These are phyloP conservation scores for Amphiprion clarkii DNA, from an alignment of 2,797 vertebrate genomes.

Conservation along the genomic window DNA sequence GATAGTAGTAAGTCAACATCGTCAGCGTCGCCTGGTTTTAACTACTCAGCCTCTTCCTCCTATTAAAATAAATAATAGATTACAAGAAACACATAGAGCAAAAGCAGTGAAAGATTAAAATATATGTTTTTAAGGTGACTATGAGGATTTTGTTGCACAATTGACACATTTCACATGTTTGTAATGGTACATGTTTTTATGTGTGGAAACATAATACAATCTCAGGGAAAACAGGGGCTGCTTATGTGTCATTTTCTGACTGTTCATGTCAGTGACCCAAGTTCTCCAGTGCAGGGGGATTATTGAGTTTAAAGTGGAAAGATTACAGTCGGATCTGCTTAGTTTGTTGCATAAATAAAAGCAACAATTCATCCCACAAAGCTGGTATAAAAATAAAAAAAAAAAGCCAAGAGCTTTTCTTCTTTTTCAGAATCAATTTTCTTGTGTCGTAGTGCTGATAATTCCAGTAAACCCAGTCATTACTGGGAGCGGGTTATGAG, in stretches of 20 bases:
- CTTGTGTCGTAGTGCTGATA: neutral
- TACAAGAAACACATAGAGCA: conserved; percentile 13
- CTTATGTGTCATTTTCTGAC: neutral
- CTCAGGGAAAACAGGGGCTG: neutral
- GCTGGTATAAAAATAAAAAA: neutral
- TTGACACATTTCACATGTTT: neutral
- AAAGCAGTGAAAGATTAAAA: neutral
- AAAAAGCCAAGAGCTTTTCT: neutral
- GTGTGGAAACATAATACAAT: neutral
- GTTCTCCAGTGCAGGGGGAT: conserved; percentile 1
- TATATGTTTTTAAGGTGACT: neutral
- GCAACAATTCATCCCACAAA: neutral
- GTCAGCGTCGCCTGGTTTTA: conserved; percentile 24
- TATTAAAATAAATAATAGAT: conserved; percentile 56
- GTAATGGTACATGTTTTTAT: neutral
- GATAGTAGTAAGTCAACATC: conserved; percentile 52
- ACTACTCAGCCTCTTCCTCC: conserved; percentile 83
- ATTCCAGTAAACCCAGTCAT: conserved; percentile 2
- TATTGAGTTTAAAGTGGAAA: conserved; percentile 22
- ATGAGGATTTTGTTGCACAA: neutral
- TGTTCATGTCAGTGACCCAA: neutral
- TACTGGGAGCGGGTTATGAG: neutral
- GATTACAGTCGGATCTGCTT: conserved; percentile 17
- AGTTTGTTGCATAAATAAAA: conserved; percentile 28
- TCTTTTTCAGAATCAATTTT: neutral